Base-by-base conservation (phyloP, 2,888 invertebrate species). In the Xestoiulus laeticollis region DNA sequence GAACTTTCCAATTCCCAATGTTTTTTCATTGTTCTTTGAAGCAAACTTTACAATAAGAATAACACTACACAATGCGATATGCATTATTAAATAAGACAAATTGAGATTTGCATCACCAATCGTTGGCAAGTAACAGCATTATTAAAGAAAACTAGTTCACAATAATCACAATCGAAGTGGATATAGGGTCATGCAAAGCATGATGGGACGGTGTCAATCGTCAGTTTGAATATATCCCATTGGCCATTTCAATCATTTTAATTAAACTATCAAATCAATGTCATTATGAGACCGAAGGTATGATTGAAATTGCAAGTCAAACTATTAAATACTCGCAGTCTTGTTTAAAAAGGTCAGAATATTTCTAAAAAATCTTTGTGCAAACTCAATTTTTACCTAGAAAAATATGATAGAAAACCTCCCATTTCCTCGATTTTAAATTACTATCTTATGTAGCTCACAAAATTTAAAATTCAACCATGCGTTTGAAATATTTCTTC, bases 141-240 rank as follows among this genome's bases (percentile, higher is more conserved):
- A 68, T 68, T 68, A 68, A 22, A 1, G 68, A 68, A 68, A 68
- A 68, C 68, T 26, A 68, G 68, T 68, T 68, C 68, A 68, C 68
- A 68, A 68, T 68, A 68, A 68, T 68, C 68, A 68, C 68, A 68
- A 68, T 68, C 26, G 68, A 68, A 10, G 22, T 22, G 59, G n/a
- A 26, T 22, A 68, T 68, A 68, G 68, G 68, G 68, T 68, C 68
- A 68, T 26, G 68, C 68, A 26, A 68, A 10, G 68, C 68, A 68
- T 68, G 68, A 68, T 12, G 68, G 68, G 68, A 68, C 22, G 26
- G 26, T 68, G 68, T 68, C 68, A 22, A 68, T 10, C 68, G 22
- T 22, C 22, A 68, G 68, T n/a, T n/a, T n/a, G 8, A 26, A 12
- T n/a, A 38, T 38, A 38, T 38, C 33, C 33, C 33, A 6, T 38